Conservation (phyloP, 1,140 invertebrate species). For the Caenorhabditis latens region DNA sequence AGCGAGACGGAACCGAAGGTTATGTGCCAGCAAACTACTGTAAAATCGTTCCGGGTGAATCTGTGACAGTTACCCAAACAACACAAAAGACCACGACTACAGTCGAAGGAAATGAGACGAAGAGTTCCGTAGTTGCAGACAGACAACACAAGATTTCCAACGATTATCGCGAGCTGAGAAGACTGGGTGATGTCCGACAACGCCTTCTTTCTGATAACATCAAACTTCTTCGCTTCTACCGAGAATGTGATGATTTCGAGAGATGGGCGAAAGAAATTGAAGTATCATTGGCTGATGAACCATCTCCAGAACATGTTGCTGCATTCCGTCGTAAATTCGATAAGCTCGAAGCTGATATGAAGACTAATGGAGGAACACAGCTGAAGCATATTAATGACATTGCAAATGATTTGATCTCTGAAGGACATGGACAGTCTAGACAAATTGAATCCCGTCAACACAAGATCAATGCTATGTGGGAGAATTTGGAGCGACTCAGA, state of each 20-base stretch:
- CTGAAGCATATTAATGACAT: conserved; percentile 89
- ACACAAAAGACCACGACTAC: conserved; percentile 70
- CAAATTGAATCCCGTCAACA: conserved; percentile 86
- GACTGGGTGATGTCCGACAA: conserved; percentile 85
- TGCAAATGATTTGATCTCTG: conserved; percentile 87
- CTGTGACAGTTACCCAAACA: conserved; percentile 82
- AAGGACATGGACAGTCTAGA: conserved; percentile 89
- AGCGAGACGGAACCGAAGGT: conserved; percentile 88
- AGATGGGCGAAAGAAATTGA: conserved; percentile 97
- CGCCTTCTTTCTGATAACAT: conserved; percentile 91
- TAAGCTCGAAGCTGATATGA: conserved; percentile 59
- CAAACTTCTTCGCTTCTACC: conserved; percentile 91
- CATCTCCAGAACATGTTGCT: conserved; percentile 90
- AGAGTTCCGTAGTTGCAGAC: conserved; percentile 83
- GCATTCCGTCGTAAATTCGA: conserved; percentile 78
- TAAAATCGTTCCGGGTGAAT: conserved; percentile 89
- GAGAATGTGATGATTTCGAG: conserved; percentile 98
- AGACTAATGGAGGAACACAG: conserved; percentile 87
- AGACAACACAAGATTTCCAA: conserved; percentile 85
- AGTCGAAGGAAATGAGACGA: conserved; percentile 63
- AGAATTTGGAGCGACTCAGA: conserved; percentile 88
- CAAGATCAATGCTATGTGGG: conserved; percentile 84
- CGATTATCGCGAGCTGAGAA: conserved; percentile 86
- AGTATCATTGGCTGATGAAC: conserved; percentile 87
- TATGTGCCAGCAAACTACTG: conserved; percentile 98